phyloP scores from a whole-genome alignment of 2,113 vertebrate genomes.

The Hemiprocne comata region DNA sequence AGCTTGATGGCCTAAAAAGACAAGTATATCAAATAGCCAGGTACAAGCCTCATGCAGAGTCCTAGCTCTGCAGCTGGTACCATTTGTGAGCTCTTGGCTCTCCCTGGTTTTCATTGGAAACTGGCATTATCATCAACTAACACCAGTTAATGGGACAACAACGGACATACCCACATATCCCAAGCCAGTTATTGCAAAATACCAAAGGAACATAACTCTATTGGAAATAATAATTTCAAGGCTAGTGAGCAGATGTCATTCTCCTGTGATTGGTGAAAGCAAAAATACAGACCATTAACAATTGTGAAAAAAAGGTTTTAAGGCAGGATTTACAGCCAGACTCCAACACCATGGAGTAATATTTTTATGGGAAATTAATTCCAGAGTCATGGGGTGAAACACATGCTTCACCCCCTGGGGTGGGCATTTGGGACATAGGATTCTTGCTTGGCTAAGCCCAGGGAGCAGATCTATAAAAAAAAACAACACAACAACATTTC shows the following conservation, averaged over 20 bases:
- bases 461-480: neutral
- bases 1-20: neutral
- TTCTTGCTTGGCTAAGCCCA: neutral
- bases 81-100: neutral
- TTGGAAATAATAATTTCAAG: neutral
- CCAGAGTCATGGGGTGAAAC: slow-evolving; percentile 17
- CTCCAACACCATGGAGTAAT: neutral
- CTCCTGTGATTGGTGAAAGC: neutral
- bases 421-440: neutral
- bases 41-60: neutral
- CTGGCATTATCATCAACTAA: neutral
- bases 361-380: slow-evolving; percentile 47
- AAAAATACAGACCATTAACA: neutral
- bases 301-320: neutral
- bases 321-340: slow-evolving; percentile 44
- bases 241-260: neutral
- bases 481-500: neutral
- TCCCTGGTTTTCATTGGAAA: neutral
- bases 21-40: neutral
- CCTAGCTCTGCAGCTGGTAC: neutral
- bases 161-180: neutral
- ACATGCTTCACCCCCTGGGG: neutral
- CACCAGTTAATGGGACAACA: neutral
- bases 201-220: neutral
- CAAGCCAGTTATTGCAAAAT: neutral